Base-by-base conservation (phyloP, 1,140 invertebrate species). In the Centruroides sculpturatus region DNA sequence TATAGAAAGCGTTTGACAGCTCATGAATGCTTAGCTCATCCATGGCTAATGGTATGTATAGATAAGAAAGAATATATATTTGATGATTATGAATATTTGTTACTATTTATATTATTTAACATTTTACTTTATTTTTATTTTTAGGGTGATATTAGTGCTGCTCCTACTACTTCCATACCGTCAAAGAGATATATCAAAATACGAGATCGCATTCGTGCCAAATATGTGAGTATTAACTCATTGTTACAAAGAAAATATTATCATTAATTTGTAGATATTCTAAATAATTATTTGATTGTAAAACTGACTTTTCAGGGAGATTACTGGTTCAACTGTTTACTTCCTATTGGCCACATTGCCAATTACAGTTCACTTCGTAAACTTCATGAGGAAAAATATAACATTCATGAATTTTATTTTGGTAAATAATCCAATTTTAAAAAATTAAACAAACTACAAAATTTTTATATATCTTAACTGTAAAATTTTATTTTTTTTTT, bases 361-460 rank as follows among this genome's bases (percentile, higher is more conserved):
- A 95, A 99, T 75, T 99, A 97, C 76, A 95, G 91, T 54, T 92
- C 92, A 10, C 79, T 99, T n/a, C 83, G 93, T 60, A 99, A 98
- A 78, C 78, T 97, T 54, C 81, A 96, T 60, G 86, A 96, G 69
- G 92, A 97, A 65, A 95, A 95, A 77, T 98, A 94, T 77, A 86
- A 86, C 72, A 97, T 99, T 56, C 87, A 95, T 71, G 94, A 98
- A 67, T 84, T 90, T 66, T 90, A 87, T 67, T 95, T 98, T 73
- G 91, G 87, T 90, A 75, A 79, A 77, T 72, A 41, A 41, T 41
- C 3, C 3, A 41, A 41, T 3, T 41, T 41, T 41, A 41, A 41
- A 41, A 41, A 6, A 41, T 41, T 41, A 41, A 41, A 41, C 1
- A 1, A 5, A 6, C 41, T 41, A 41, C 41, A 41, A 41, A 41